Base-by-base conservation (phyloP, 2,797 vertebrate species). In the Sebastes nivosus region DNA sequence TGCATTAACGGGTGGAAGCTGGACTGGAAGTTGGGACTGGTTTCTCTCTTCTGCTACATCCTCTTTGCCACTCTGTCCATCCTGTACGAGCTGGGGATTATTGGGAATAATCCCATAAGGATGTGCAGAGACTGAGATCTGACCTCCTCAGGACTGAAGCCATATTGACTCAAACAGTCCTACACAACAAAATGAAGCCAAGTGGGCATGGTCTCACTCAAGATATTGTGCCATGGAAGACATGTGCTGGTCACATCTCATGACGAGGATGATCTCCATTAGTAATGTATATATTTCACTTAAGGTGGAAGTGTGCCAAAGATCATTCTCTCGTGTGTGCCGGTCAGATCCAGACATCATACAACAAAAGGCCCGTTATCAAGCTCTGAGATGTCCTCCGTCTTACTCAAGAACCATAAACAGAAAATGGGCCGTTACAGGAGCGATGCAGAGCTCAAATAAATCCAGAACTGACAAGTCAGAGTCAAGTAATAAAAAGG, bases 11-110 rank as follows among this genome's bases (percentile, higher is more conserved):
- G 96, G 18, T 99, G 98, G 98, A 99, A 96, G 88, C 84, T 99
- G 91, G 96, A 99, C 95, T 97, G 95, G 96, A 99, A 97, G 82
- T 32, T 99, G 79, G 99, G 99, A 73, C 38, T 93, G 2, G 89
- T 96, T 16, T 97, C 95, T 64, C 95, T 99, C 52, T n/a, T 95
- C 80, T 94, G 97, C 89, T 99, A 99, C 90, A 79, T 98, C 63
- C 81, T 96, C 54, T 98, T 98, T 85, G 96, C 96, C 78, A 92
- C 95, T 22, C 82, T 99, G 83, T 96, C 98, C 38, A 96, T 99
- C 94, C 94, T 99, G 34, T 98, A 99, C 66, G 98, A 99, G 94
- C 94, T 99, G 73, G 98, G 99, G 80, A 96, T 99, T 90, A 97
- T 99, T 88, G 98, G 98, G 77, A 97, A 97, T 92, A 97, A 96